Conservation (phyloP, 2,888 invertebrate genomes). For the Lasioglossum malachurum region DNA sequence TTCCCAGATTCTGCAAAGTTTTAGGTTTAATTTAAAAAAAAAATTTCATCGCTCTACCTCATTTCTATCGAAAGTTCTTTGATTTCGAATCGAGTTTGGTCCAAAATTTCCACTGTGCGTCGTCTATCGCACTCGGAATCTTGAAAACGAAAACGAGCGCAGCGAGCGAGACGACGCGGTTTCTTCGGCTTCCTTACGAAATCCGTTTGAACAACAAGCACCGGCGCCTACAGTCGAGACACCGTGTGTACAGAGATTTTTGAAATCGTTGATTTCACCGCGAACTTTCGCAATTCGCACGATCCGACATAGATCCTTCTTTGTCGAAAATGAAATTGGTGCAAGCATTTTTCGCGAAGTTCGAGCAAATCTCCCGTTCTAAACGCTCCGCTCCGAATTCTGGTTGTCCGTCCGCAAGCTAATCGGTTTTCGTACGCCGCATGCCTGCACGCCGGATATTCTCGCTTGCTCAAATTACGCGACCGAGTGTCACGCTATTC, state of each 20-base stretch:
- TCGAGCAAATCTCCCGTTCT: background rate
- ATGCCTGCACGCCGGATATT: background rate
- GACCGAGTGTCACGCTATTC: background rate
- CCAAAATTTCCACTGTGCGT: background rate
- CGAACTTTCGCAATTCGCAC: constrained; percentile 18
- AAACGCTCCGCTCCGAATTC: background rate
- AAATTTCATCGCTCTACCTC: too few species aligned
- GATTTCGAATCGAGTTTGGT: too few species aligned
- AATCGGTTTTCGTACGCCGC: background rate
- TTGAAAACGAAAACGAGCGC: background rate
- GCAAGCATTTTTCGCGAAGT: background rate
- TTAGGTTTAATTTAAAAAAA: too few species aligned
- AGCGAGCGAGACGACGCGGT: background rate
- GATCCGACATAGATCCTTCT: background rate
- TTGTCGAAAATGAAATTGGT: constrained; percentile 14
- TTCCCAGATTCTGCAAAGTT: too few species aligned
- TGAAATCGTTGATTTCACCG: constrained; percentile 28
- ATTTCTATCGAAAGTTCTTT: too few species aligned
- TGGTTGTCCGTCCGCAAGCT: background rate
- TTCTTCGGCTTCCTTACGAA: background rate
- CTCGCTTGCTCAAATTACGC: background rate
- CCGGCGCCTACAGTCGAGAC: background rate
- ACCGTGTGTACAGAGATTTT: constrained; percentile 25
- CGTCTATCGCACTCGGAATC: background rate
- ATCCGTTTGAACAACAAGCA: background rate